These are phyloP conservation scores for Neolamprologus hecqui DNA, from an alignment of 2,113 vertebrate genomes.

Conservation along the genomic window DNA sequence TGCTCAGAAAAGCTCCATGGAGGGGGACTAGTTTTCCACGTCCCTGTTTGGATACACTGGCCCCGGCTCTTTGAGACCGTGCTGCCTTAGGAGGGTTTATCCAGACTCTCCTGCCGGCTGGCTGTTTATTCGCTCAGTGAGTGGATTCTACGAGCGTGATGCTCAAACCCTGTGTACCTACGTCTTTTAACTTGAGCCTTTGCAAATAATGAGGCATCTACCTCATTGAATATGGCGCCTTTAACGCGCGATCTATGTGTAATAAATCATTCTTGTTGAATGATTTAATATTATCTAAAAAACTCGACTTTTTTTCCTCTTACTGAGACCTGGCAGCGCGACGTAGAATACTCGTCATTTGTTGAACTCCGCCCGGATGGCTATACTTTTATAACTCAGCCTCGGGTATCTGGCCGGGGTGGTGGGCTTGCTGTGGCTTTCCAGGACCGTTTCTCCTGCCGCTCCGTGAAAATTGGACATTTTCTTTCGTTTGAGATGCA, in stretches of 20 bases:
- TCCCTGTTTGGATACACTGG: accelerated
- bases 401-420: background rate
- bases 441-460: background rate
- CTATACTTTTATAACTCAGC: background rate
- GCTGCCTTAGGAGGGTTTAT: background rate
- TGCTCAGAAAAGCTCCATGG: background rate
- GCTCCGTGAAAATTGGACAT: background rate
- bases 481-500: background rate
- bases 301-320: accelerated
- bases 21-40: accelerated
- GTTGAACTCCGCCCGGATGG: background rate
- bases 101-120: background rate
- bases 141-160: background rate
- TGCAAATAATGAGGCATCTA: background rate
- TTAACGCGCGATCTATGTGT: background rate
- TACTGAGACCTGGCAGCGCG: background rate
- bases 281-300: background rate
- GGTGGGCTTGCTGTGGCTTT: background rate
- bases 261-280: background rate
- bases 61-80: background rate
- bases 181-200: background rate
- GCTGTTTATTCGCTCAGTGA: background rate
- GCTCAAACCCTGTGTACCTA: background rate
- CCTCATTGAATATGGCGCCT: accelerated
- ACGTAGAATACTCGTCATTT: background rate